Base-by-base conservation (phyloP, 2,113 vertebrate genomes). In the Megaceryle torquata region DNA sequence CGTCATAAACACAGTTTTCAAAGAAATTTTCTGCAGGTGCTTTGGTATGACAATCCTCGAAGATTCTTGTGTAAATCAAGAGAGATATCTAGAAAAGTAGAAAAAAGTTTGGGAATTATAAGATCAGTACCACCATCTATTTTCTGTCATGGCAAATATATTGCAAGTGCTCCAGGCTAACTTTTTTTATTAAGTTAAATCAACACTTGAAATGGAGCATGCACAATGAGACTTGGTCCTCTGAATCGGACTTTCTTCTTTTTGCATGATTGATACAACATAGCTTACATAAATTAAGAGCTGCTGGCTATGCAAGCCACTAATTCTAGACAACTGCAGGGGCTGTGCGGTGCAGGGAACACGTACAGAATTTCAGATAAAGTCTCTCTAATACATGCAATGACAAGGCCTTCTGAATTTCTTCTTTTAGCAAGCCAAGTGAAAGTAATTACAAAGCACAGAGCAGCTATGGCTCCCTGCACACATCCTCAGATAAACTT, bases 1-100 rank as follows among this genome's bases (percentile, higher is more conserved):
- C 96, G 91, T 99, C 99, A 2, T 98, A 98, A 82, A 99, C 85
- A 63, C 99, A 99, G 97, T 97, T 99, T 76, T 96, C 98, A 97
- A 98, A 98, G 97, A 97, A 99, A 6, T 97, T 86, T 15, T 75
- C 51, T 2, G 98, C 98, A 26, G 96, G 88, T 13, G 99, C 97
- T 24, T 97, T 95, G 5, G 84, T 11, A 60, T 99, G 98, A 94
- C 99, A 99, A 9, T 96, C 94, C 95, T 97, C 98, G 94, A 99
- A 99, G 93, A 99, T 96, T 67, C 99, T 98, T 99, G 92, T 48
- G 61, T 75, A 89, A 84, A 88, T 65, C 37, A 91, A 88, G n/a
- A 72, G 57, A 67, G 56, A 77, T 16, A 33, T 5, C 74, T 13
- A 39, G 6, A 88, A 71, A 15, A 3, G 41, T 6, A 68, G 19